A percentile compares a stretch with the other conserved stretches of the same genome.
These are phyloP conservation scores for Vireo griseus DNA, from an alignment of 2,797 vertebrate genomes.

Conservation along the genomic window DNA sequence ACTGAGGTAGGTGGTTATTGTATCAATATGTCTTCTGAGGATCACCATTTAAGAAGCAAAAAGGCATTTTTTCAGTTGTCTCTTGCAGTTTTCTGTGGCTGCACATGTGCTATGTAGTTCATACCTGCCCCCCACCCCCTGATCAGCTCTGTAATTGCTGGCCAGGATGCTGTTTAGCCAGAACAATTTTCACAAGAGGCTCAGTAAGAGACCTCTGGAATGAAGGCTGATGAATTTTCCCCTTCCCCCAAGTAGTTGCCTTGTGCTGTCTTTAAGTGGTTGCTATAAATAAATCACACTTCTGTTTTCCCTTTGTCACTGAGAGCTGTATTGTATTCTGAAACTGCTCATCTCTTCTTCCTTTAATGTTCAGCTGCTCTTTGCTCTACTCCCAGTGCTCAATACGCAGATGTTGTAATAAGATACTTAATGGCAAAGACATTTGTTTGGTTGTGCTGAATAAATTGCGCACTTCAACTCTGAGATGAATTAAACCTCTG, in stretches of 20 bases:
- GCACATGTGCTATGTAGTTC: neutral
- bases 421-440: constrained; percentile 43
- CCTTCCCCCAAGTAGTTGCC: constrained; percentile 54
- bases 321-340: constrained; percentile 50
- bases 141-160: neutral
- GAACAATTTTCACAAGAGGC: neutral
- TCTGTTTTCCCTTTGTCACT: constrained; percentile 70
- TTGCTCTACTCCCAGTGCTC: constrained; percentile 39
- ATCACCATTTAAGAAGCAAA: neutral
- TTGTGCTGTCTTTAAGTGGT: constrained; percentile 69
- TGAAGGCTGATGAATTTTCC: constrained; percentile 43
- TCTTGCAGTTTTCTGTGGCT: neutral
- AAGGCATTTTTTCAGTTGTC: neutral
- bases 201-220: constrained; percentile 37
- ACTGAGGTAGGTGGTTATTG: neutral
- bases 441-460: neutral
- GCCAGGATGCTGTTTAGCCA: neutral
- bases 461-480: constrained; percentile 11
- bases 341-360: constrained; percentile 62
- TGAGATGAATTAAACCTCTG: neutral
- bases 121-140: neutral
- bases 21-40: neutral
- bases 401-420: constrained; percentile 67
- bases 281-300: constrained; percentile 73
- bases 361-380: constrained; percentile 60